These are phyloP conservation scores for Glareola pratincola DNA, from an alignment of 2,113 vertebrate genomes.

Conservation along the genomic window DNA sequence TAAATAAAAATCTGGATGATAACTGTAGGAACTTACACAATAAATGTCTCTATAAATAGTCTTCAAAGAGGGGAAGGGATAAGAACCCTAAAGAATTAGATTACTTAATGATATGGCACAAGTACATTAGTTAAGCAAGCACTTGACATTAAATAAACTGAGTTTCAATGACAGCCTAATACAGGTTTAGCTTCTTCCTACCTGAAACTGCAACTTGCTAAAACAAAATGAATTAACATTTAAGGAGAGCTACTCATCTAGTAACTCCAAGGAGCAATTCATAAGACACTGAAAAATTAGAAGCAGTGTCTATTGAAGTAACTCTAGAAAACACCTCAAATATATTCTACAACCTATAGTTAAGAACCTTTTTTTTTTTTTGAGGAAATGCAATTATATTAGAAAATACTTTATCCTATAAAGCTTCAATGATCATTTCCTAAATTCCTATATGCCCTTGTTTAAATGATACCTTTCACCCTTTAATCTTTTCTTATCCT, in stretches of 20 bases:
- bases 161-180: background rate
- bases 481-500: background rate
- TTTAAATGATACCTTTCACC: background rate
- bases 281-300: background rate
- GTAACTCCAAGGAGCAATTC: background rate
- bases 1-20: background rate
- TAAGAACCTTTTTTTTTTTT: background rate
- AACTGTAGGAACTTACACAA: background rate
- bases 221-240: background rate
- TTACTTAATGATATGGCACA: background rate
- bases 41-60: background rate
- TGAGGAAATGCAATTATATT: background rate
- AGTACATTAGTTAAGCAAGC: background rate
- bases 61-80: background rate
- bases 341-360: background rate
- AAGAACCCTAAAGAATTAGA: background rate
- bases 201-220: background rate
- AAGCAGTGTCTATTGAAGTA: background rate
- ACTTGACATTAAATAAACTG: background rate
- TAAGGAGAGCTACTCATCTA: background rate
- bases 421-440: background rate
- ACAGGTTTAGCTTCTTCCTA: background rate
- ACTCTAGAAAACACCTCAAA: background rate
- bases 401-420: background rate
- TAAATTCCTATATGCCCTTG: background rate